Evolutionary conservation across 1,140 invertebrate genomes (phyloP).

Genomic region (Drosophila busckii): DNA sequence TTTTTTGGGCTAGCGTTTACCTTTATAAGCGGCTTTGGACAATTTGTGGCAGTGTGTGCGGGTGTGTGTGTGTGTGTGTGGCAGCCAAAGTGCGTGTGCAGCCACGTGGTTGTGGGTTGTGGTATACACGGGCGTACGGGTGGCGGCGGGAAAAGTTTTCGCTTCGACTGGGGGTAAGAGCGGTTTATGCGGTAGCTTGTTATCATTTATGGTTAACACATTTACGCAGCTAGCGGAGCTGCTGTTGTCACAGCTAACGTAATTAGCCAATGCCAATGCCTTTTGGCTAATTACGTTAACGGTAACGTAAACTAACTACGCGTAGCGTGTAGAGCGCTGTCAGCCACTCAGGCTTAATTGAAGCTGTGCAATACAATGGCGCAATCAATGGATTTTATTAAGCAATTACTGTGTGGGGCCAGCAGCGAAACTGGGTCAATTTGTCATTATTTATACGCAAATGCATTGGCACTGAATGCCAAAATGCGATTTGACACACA

Average conservation of each 20-base stretch:
- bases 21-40: conserved; percentile 73
- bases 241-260: conserved; percentile 15
- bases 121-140: conserved; percentile 20
- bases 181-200: conserved; percentile 58
- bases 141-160: conserved; percentile 25
- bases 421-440: conserved; percentile 3
- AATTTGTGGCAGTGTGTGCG: conserved; percentile 44
- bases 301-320: too few relatives aligned
- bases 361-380: too few relatives aligned
- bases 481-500: conserved; percentile 44
- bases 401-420: background rate
- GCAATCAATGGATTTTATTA: conserved; percentile 16
- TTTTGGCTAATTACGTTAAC: too few relatives aligned
- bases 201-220: conserved; percentile 76
- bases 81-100: conserved; percentile 17
- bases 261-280: conserved; percentile 22
- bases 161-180: conserved; percentile 21
- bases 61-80: conserved; percentile 8
- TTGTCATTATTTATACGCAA: conserved; percentile 51
- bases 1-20: conserved; percentile 66
- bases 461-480: conserved; percentile 54
- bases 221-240: conserved; percentile 47
- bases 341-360: too few relatives aligned
- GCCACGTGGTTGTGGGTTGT: conserved; percentile 39
- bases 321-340: too few relatives aligned